phyloP scores from a whole-genome alignment of 2,797 vertebrate genomes.

The Sebastes steindachneri region DNA sequence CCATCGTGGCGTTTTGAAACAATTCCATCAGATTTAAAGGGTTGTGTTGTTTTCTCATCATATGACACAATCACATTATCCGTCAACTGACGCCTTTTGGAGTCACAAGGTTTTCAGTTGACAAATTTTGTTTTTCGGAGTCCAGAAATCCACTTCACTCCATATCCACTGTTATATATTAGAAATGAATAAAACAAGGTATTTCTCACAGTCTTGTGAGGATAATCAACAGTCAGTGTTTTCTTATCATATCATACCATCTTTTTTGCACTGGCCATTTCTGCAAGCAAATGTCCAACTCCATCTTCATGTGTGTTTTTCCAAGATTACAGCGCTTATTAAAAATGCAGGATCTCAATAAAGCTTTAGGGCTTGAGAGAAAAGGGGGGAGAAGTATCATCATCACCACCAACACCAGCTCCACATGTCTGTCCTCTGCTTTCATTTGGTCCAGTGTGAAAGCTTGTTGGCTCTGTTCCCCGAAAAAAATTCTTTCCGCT shows the following conservation, averaged over 20 bases:
- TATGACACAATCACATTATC: slow-evolving; percentile 13
- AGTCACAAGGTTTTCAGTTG: slow-evolving; percentile 6
- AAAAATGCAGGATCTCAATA: background rate
- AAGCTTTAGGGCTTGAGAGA: background rate
- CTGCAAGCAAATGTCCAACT: background rate
- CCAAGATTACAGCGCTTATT: background rate
- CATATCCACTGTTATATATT: background rate
- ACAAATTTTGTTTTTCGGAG: background rate
- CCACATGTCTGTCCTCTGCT: slow-evolving; percentile 36
- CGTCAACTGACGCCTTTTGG: slow-evolving; percentile 1
- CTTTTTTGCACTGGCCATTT: background rate
- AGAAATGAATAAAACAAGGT: slow-evolving; percentile 12
- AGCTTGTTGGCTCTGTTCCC: slow-evolving; percentile 58
- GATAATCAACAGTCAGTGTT: background rate
- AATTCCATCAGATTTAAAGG: slow-evolving; percentile 6
- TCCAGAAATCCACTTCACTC: background rate
- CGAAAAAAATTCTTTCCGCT: slow-evolving; percentile 54
- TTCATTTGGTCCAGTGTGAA: slow-evolving; percentile 49
- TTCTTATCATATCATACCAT: background rate
- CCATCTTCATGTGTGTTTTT: background rate
- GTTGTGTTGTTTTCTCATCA: background rate
- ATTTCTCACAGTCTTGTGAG: background rate
- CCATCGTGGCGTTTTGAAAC: background rate
- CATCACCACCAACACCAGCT: slow-evolving; percentile 23
- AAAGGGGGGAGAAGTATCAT: background rate